Conservation (phyloP, 35 echinoderm and acorn worm genomes). For the Heliocidaris erythrogramma region DNA sequence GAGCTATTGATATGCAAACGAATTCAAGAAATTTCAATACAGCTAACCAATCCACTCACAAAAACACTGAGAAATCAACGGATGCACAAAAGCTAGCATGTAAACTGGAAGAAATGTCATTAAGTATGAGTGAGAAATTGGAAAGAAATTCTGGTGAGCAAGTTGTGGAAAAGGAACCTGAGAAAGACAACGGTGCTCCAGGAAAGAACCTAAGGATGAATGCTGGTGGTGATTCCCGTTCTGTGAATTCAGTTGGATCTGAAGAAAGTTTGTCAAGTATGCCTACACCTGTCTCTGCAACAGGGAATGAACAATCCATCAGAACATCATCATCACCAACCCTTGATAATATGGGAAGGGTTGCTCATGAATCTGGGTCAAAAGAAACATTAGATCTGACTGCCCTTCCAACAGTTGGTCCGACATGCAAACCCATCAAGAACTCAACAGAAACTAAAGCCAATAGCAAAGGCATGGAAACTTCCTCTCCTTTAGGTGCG, state of each 20-base stretch:
- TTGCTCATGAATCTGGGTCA: neutral
- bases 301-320: neutral
- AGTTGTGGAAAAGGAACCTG: neutral
- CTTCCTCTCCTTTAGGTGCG: neutral
- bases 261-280: neutral
- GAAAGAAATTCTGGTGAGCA: neutral
- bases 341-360: neutral
- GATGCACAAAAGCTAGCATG: neutral
- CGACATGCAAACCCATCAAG: neutral
- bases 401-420: neutral
- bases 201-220: neutral
- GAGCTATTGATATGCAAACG: neutral
- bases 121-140: neutral
- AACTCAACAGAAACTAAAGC: neutral
- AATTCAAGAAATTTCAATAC: neutral
- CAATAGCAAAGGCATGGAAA: neutral
- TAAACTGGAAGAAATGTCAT: neutral
- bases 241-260: neutral
- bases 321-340: neutral
- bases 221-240: neutral
- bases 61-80: neutral
- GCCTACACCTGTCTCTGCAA: neutral
- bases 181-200: neutral
- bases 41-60: neutral
- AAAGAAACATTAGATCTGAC: slow-evolving; percentile 13